Base-by-base conservation (phyloP, 2,797 vertebrate genomes). In the Phataginus tricuspis region DNA sequence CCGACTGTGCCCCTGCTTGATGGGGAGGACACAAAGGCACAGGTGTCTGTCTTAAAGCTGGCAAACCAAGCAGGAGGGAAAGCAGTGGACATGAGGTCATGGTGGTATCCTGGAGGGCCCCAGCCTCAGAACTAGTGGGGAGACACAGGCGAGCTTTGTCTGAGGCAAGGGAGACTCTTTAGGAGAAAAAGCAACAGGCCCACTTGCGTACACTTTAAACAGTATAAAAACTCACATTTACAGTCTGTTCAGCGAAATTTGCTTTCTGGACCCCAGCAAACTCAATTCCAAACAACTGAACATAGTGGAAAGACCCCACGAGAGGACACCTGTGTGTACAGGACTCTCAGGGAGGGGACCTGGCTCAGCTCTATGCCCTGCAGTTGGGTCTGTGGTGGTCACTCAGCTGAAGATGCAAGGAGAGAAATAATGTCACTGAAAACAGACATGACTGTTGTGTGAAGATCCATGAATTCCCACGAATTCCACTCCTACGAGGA, bases 391-490 rank as follows among this genome's bases (percentile, higher is more conserved):
- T 45, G 45, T 1, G 5, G 42, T 19, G 45, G 25, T 27, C 14
- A 4, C 12, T 18, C 19, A 13, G 0, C 63, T 19, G 51, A 37
- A 61, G 72, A 55, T 15, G 21, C 9, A 5, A 72, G 72, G 42
- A 53, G 72, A 51, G 37, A 79, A 53, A 19, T 12, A 0, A 0
- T 6, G 19, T 3, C 51, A 12, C 0, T 13, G 37, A 16, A 68
- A 80, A 82, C 18, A 53, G 64, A 8, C 0, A 0, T 7, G 49
- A 29, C 15, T 7, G 6, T 19, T 11, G 19, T 2, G 14, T 19
- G 80, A 23, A 29, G 42, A 0, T 10, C 14, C 5, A 3, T 0
- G 4, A 3, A 15, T 9, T 1, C n/a, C 0, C 42, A 5, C 3
- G 12, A 42, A 16, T 23, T 29, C 69, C 37, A 4, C 7, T 8